phyloP scores from a whole-genome alignment of 2,797 vertebrate species.

The Clarias platycephalus region DNA sequence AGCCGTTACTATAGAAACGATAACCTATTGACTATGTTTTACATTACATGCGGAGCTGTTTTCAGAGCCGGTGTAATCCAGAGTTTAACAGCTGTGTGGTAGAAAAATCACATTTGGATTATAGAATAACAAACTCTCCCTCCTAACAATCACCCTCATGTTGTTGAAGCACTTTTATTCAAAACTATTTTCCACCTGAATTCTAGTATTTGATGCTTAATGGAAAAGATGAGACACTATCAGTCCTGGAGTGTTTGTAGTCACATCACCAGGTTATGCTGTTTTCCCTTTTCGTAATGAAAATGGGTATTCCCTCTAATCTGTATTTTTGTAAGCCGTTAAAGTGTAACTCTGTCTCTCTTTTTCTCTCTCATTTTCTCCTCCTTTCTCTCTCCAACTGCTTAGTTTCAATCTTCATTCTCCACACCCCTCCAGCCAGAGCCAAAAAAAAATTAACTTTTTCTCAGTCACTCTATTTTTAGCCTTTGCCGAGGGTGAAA shows the following conservation, averaged over 20 bases:
- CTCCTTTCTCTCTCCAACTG: constrained; percentile 28
- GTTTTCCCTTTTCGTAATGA: not conserved
- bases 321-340: not conserved
- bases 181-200: not conserved
- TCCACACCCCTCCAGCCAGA: constrained; percentile 13
- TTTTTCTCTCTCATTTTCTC: not conserved
- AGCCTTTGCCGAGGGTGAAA: constrained; percentile 56
- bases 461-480: constrained; percentile 65
- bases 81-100: not conserved
- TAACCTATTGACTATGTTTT: not conserved
- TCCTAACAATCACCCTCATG: not conserved
- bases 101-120: not conserved
- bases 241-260: not conserved
- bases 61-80: not conserved
- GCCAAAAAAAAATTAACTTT: not conserved
- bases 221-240: not conserved
- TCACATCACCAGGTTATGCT: not conserved
- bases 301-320: not conserved
- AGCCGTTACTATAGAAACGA: not conserved
- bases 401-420: constrained; percentile 44
- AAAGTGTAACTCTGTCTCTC: not conserved
- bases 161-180: not conserved
- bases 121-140: not conserved
- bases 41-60: not conserved
- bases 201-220: too few species aligned